Evolutionary conservation across 2,113 vertebrate genomes (phyloP).

Genomic region (Sardina pilchardus): DNA sequence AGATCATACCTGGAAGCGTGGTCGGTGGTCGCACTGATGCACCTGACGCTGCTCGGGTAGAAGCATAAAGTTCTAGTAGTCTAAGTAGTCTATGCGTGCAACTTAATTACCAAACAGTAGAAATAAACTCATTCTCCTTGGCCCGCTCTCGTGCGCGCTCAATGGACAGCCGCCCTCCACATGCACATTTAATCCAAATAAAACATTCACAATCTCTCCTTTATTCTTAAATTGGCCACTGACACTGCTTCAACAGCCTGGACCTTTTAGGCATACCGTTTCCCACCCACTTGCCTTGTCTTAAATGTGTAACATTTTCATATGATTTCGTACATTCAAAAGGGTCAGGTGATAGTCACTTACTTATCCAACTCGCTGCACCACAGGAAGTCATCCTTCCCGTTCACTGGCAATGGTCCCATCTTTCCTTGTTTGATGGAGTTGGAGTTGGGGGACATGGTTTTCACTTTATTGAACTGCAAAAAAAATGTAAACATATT

Average conservation of each 20-base stretch:
- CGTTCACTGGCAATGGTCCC: constrained; percentile 85
- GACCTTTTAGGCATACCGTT: background rate
- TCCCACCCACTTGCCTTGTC: background rate
- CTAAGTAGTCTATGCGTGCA: too few species aligned
- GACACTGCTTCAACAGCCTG: background rate
- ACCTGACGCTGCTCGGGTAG: too few species aligned
- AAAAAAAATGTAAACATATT: background rate
- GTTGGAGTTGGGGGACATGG: constrained; percentile 86
- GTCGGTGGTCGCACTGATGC: too few species aligned
- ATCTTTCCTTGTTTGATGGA: constrained; percentile 82
- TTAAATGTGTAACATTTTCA: background rate
- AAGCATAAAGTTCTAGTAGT: too few species aligned
- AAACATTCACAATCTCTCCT: too few species aligned
- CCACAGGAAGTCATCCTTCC: constrained; percentile 86
- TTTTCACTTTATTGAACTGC: constrained; percentile 86
- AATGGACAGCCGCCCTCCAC: too few species aligned
- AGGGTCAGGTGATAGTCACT: constrained; percentile 26
- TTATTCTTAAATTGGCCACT: background rate
- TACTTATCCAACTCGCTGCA: constrained; percentile 87
- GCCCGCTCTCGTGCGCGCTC: too few species aligned
- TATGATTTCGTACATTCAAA: background rate
- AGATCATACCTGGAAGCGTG: too few species aligned
- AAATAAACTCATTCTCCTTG: too few species aligned
- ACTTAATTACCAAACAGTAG: too few species aligned
- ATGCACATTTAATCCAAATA: too few species aligned